Evolutionary conservation across 2,888 invertebrate species (phyloP).

Genomic region (Heptascelio sp.): DNA sequence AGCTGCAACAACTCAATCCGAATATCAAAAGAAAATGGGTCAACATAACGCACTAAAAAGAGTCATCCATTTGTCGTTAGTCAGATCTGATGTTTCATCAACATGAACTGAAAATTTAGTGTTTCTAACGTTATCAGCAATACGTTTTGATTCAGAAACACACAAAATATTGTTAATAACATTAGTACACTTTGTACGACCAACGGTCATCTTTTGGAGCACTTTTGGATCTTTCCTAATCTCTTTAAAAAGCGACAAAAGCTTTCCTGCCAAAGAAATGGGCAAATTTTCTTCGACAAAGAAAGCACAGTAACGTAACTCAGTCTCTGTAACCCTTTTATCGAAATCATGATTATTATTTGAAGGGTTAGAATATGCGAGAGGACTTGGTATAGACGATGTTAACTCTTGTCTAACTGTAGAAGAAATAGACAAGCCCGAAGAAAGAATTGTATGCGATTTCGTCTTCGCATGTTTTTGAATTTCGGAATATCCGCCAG

Average conservation of each 20-base stretch:
- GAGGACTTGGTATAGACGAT: too few species aligned
- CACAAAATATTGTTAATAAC: constrained; percentile 23
- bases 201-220: background rate
- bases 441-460: background rate
- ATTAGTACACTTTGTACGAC: constrained; percentile 4
- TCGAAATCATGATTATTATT: background rate
- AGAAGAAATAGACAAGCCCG: too few species aligned
- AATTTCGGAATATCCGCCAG: background rate
- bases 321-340: background rate
- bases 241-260: constrained; percentile 3
- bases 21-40: too few species aligned
- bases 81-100: constrained; percentile 38
- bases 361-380: background rate
- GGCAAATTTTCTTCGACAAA: constrained; percentile 17
- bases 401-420: too few species aligned
- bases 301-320: constrained; percentile 7
- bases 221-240: constrained; percentile 9
- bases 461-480: background rate
- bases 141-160: background rate
- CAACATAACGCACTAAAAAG: too few species aligned
- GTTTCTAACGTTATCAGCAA: background rate
- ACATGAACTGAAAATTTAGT: constrained; percentile 30
- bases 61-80: constrained; percentile 32
- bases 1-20: too few species aligned
- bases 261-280: background rate